Base-by-base conservation (phyloP, 1,140 invertebrate species). In the Trachymyrmex septentrionalis region DNA sequence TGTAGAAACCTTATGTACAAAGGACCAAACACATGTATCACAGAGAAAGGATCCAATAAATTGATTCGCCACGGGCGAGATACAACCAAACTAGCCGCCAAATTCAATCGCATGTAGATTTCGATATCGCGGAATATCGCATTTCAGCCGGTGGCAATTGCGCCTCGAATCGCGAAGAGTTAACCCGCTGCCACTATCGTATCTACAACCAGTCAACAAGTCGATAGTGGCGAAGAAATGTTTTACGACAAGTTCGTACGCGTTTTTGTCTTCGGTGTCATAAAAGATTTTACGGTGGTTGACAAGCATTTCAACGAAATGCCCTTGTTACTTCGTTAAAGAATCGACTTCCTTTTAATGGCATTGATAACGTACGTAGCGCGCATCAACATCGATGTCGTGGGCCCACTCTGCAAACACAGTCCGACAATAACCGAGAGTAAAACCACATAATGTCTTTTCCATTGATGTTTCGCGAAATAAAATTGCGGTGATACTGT, bases 361-460 rank as follows among this genome's bases (percentile, higher is more conserved):
- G 55, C 55, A 50, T 44, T 16, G 38, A 84, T 72, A 53, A 84
- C 80, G 12, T 34, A 84, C 80, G 12, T 34, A 30, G 24, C 64
- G 64, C 67, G 53, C 73, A 27, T 78, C 61, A 63, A 69, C 63
- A 24, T 71, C 77, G 38, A 72, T 24, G 24, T 19, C 63, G 38
- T 34, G 34, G 30, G 27, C 34, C 7, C 55, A 30, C 30, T 55
- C 64, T 14, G 7, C 72, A 71, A 75, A 73, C 80, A 19, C 24
- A n/a, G 67, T 50, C 44, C 53, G 19, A 53, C 44, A 34, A 75
- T 3, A 34, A 63, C 24, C 24, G 10, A 30, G 67, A 72, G 27
- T 24, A 82, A 82, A 84, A 84, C 55, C 69, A 67, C 69, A 38
- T 84, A 84, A 84, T 84, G 69, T 73, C 80, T 75, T 75, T 82